A percentile compares a stretch with the other conserved stretches of the same genome.
Evolutionary conservation across 2,797 vertebrate species (phyloP).

Genomic region (Strix occidentalis): DNA sequence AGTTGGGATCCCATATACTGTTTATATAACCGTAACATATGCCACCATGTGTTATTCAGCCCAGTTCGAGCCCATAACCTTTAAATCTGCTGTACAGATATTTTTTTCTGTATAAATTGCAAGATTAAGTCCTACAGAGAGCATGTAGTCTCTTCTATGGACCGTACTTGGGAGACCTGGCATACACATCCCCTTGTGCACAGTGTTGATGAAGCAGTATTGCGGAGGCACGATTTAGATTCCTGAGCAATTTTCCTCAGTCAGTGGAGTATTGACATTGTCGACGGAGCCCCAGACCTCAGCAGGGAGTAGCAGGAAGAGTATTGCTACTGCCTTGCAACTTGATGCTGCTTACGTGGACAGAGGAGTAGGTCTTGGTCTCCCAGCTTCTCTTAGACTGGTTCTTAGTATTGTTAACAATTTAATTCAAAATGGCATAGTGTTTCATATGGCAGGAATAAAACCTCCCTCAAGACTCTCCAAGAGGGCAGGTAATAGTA

Average conservation of each 20-base stretch:
- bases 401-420: not conserved
- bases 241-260: not conserved
- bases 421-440: not conserved
- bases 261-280: rapidly evolving
- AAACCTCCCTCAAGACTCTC: not conserved
- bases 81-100: not conserved
- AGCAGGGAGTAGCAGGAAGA: not conserved
- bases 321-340: not conserved
- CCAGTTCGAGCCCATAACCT: not conserved
- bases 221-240: too few relatives aligned
- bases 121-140: not conserved
- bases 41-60: not conserved
- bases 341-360: not conserved
- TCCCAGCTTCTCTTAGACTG: not conserved
- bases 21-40: not conserved
- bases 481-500: not conserved
- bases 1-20: not conserved
- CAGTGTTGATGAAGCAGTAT: not conserved
- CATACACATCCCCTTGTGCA: rapidly evolving
- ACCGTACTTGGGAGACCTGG: not conserved
- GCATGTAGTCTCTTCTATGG: rapidly evolving
- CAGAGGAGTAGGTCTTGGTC: too few relatives aligned
- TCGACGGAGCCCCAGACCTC: not conserved
- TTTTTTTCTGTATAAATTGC: not conserved
- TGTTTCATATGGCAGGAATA: not conserved